Evolutionary conservation across 1,140 invertebrate species (phyloP), one percentile per base, ranked within the genome.

Genomic region (Heliconius eleuchia): DNA sequence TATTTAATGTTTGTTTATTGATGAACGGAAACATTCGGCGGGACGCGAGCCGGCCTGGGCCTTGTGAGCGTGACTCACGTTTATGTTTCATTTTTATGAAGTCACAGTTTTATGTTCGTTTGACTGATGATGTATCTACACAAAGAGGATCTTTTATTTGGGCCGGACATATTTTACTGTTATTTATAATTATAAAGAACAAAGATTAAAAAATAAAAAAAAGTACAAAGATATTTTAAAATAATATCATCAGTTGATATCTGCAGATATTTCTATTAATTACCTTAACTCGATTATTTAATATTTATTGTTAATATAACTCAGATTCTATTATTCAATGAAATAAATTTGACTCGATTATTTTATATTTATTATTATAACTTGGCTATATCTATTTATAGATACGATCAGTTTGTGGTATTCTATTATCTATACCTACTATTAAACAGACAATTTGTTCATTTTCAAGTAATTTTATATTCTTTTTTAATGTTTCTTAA

Each of bases 1-100:
- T 90, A 90, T 89, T 92, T 87, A 87, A 88, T 89, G 85, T 90
- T 88, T 91, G 86, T 91, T 92, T 92, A 90, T 91, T 89, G 84
- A 73, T 80, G 71, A 85, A 80, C 84, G 84, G 87, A 86, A 87
- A 85, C 83, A 82, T 84, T 85, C 79, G 78, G 81, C 76, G 57
- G n/a, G 55, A 75, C 66, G 80, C 74, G 70, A 70, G 73, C 23
- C 23, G 39, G 73, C 78, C 23, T 76, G 52, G 50, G 71, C 60
- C 73, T 39, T 66, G 42, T 16, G 13, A 46, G 42, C 42, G 50
- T 89, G 89, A 89, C 81, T 89, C 87, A 89, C 27, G 27, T 75
- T 87, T 83, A 83, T 89, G 84, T 88, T 88, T 88, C 60, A 66
- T 66, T 66, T 86, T 84, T 81, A 85, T 86, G 83, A 87, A 85